phyloP scores from a whole-genome alignment of 1,140 invertebrate species.

The Dysdera silvatica region DNA sequence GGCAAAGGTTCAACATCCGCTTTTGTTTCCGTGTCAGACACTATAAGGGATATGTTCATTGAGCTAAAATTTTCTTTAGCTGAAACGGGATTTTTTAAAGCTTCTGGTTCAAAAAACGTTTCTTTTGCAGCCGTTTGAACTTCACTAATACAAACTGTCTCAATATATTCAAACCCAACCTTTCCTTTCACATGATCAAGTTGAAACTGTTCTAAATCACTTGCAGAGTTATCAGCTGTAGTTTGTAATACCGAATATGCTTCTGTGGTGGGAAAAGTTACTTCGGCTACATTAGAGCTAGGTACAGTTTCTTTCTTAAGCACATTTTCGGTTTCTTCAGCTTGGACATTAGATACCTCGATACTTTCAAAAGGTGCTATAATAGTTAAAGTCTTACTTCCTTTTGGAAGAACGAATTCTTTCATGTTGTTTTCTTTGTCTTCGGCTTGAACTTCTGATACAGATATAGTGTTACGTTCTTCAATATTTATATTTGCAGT shows the following conservation, averaged over 20 bases:
- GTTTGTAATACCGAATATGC: neutral
- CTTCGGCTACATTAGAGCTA: neutral
- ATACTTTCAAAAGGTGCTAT: neutral
- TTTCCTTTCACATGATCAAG: neutral
- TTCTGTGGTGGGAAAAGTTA: slow-evolving; percentile 5
- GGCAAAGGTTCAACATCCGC: neutral
- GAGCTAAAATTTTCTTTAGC: neutral
- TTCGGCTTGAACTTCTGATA: slow-evolving; percentile 27
- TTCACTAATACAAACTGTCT: slow-evolving; percentile 8
- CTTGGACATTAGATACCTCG: neutral
- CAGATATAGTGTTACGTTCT: neutral
- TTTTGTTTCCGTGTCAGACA: slow-evolving; percentile 12
- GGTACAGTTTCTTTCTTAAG: neutral
- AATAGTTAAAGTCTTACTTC: neutral
- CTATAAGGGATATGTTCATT: slow-evolving; percentile 3
- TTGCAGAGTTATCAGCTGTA: neutral
- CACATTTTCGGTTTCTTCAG: slow-evolving; percentile 5
- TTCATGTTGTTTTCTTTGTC: slow-evolving; percentile 45
- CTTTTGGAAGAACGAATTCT: slow-evolving; percentile 43
- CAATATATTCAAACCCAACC: slow-evolving; percentile 7
- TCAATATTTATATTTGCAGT: slow-evolving; percentile 1
- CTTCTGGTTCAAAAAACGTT: neutral
- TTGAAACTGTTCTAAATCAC: neutral
- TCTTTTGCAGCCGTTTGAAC: neutral
- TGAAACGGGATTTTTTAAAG: slow-evolving; percentile 12